Evolutionary conservation across 1,140 invertebrate species (phyloP).

Genomic region (Himalopsyche phryganea): DNA sequence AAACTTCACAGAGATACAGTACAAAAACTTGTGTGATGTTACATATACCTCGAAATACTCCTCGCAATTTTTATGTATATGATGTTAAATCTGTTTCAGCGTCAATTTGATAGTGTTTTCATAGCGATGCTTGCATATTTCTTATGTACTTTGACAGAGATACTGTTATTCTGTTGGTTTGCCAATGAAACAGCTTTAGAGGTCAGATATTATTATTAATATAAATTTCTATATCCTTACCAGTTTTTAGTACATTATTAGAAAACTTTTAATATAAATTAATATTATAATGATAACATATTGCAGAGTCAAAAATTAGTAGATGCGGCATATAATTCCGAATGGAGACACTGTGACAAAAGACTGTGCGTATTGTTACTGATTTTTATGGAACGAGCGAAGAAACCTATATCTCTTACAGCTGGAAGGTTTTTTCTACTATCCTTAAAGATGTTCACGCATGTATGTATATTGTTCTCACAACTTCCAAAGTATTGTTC

Average conservation of each 20-base stretch:
- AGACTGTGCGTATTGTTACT: neutral
- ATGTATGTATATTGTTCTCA: neutral
- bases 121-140: conserved; percentile 10
- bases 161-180: conserved; percentile 5
- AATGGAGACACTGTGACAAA: neutral
- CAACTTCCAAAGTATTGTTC: neutral
- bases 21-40: too few species aligned
- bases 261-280: too few species aligned
- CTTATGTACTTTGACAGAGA: conserved; percentile 5
- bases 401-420: conserved; percentile 2
- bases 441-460: conserved; percentile 10
- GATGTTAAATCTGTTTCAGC: conserved; percentile 3
- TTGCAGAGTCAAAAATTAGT: conserved; percentile 9
- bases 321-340: conserved; percentile 2
- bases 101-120: conserved; percentile 7
- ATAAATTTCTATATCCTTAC: too few species aligned
- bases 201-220: neutral
- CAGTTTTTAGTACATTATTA: too few species aligned
- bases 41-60: too few species aligned
- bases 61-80: too few species aligned
- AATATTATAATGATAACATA: too few species aligned
- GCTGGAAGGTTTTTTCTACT: conserved; percentile 12
- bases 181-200: conserved; percentile 9
- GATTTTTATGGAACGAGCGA: conserved; percentile 11
- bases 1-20: too few species aligned